Percentiles rank a stretch among this genome's conserved stretches.
Evolutionary conservation across 2,113 vertebrate genomes (phyloP).

Genomic region (Dolichallabes microphthalmus): DNA sequence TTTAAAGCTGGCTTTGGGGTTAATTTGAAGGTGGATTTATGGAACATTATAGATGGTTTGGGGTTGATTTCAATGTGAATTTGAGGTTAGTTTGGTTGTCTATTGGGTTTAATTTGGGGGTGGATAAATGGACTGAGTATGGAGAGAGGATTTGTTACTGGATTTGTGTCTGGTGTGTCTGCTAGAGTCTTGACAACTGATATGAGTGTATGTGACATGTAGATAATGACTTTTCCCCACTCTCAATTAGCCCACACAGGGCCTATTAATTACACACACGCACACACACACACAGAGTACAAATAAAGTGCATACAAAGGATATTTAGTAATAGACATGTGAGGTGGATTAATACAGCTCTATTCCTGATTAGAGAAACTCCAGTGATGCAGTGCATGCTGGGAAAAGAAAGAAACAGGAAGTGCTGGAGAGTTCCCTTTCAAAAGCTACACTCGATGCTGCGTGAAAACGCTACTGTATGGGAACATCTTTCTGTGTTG

Average conservation of each 20-base stretch:
- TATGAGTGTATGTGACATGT: constrained; percentile 65
- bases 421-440: background rate
- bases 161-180: background rate
- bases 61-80: background rate
- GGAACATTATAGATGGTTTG: background rate
- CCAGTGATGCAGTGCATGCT: constrained; percentile 1
- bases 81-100: background rate
- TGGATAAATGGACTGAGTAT: background rate
- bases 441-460: too few relatives aligned
- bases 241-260: constrained; percentile 85
- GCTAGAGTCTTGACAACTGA: constrained; percentile 24
- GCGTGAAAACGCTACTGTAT: too few relatives aligned
- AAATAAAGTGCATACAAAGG: background rate
- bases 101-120: background rate
- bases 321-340: background rate
- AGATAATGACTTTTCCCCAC: constrained; percentile 74
- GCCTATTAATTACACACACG: constrained; percentile 78
- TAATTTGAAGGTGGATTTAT: background rate
- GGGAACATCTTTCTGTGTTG: too few relatives aligned
- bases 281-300: constrained; percentile 62
- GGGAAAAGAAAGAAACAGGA: constrained; percentile 2
- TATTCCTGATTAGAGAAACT: background rate
- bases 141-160: background rate
- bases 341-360: background rate
- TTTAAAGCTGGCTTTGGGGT: background rate